Evolutionary conservation across 2,113 vertebrate species (phyloP), one percentile per base, ranked within the genome.

Genomic region (Lagopus muta): DNA sequence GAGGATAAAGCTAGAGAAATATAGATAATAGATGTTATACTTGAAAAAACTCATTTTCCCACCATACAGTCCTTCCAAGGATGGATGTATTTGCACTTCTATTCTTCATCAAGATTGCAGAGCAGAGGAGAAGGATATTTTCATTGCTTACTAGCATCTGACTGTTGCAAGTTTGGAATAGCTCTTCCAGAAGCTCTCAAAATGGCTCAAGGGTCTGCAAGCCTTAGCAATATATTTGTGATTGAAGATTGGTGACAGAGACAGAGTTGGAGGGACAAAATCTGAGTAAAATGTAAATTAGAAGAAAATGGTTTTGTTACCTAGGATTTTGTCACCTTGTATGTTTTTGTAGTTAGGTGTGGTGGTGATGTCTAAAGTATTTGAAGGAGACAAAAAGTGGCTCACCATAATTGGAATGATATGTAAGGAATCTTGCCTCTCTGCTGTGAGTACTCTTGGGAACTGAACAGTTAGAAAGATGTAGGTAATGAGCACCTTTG

Each of bases 341-440:
- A 1, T 81, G 43, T 55, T 92, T 93, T 54, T 82, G 36, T 69
- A 65, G 76, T 80, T 77, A 89, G 42, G 40, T 15, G 8, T 76
- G 12, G n/a, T 88, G 62, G 50, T 70, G 54, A 12, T 82, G 45
- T 71, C 57, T 77, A 67, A 66, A 69, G 52, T 77, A 88, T 88
- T 57, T 80, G 84, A 88, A 34, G 34, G 43, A 90, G 70, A 57
- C 19, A 89, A 65, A 92, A 88, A 18, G 22, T 65, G 69, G 20
- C 69, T 88, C 65, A 9, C 89, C 64, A 27, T 92, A 90, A 92
- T 30, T 93, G 89, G 78, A 91, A 86, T 84, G 86, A 9, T 77
- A 94, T 71, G 73, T 38, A 52, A 86, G 82, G 88, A 88, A 95
- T 93, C 69, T 93, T 4, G 3, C 43, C 61, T 88, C 78, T 82